Percentiles rank a stretch among this genome's conserved stretches.
These are phyloP conservation scores for Candoia aspera DNA, from an alignment of 2,113 vertebrate species.

Conservation along the genomic window DNA sequence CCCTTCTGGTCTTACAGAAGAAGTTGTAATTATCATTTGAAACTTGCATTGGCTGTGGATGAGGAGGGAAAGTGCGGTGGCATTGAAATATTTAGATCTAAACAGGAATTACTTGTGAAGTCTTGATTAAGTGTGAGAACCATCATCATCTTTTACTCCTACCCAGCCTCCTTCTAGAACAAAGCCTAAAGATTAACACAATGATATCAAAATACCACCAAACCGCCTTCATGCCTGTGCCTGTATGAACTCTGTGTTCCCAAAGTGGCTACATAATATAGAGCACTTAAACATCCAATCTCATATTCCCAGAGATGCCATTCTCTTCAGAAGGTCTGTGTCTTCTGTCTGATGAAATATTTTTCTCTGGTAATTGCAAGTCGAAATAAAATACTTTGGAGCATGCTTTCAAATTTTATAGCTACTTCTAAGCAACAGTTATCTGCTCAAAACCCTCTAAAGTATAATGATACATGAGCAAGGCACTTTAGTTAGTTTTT, in stretches of 20 bases:
- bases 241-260: not conserved
- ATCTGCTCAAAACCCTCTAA: not conserved
- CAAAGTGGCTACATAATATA: not conserved
- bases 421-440: conserved; percentile 10
- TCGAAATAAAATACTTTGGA: not conserved
- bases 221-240: not conserved
- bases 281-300: not conserved
- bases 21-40: not conserved
- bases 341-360: not conserved
- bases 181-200: not conserved
- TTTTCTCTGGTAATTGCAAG: not conserved
- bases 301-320: not conserved
- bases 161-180: not conserved
- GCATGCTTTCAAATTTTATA: not conserved
- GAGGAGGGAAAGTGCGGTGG: not conserved
- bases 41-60: not conserved
- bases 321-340: not conserved
- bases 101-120: not conserved
- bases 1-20: not conserved
- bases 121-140: not conserved
- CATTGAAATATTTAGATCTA: not conserved
- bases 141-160: not conserved
- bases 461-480: not conserved
- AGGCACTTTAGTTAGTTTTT: conserved; percentile 17
- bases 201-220: not conserved